phyloP scores from a whole-genome alignment of 2,113 vertebrate species.

The Nyctibius bracteatus region DNA sequence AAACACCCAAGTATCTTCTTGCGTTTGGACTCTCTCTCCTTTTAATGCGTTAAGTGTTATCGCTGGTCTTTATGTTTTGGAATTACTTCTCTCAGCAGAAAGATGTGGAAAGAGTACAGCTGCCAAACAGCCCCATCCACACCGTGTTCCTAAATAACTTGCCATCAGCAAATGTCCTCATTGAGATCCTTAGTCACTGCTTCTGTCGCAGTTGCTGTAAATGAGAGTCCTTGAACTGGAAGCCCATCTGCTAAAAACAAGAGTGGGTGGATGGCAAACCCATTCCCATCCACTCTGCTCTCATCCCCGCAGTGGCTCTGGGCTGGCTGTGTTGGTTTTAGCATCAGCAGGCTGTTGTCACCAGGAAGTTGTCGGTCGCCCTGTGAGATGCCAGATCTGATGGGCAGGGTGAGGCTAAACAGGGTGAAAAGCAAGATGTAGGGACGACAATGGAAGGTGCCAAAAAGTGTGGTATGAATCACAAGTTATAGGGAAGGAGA shows the following conservation, averaged over 20 bases:
- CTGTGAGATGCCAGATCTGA: neutral
- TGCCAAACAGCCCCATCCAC: neutral
- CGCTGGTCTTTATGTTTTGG: neutral
- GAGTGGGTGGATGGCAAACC: neutral
- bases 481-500: neutral
- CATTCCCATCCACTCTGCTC: neutral
- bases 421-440: neutral
- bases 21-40: neutral
- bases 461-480: neutral
- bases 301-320: neutral
- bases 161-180: neutral
- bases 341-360: neutral
- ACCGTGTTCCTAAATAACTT: neutral
- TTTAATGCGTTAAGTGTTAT: neutral
- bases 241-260: neutral
- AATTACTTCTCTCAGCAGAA: neutral
- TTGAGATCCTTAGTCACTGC: neutral
- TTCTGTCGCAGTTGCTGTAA: neutral
- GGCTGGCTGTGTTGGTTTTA: neutral
- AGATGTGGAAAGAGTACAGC: neutral
- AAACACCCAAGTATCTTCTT: neutral
- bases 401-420: neutral
- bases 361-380: accelerated
- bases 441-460: neutral
- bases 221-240: neutral